Percentiles rank a stretch among this genome's conserved stretches.
Evolutionary conservation across 2,113 vertebrate species (phyloP).

Genomic region (Edolisoma coerulescens): DNA sequence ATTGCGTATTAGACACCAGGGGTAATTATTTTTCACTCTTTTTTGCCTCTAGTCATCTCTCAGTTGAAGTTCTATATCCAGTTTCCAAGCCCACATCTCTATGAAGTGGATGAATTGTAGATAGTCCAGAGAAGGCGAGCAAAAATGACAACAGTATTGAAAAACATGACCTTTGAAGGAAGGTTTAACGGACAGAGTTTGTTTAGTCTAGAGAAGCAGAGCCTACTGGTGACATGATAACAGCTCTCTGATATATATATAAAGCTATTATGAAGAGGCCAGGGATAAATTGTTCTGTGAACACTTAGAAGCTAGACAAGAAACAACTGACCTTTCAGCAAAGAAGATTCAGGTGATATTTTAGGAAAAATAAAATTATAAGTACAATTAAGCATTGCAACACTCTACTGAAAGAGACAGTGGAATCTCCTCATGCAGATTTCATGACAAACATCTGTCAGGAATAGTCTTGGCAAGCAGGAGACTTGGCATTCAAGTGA

Average conservation of each 20-base stretch:
- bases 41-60: not conserved
- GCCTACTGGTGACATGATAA: not conserved
- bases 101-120: not conserved
- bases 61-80: not conserved
- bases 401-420: not conserved
- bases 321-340: not conserved
- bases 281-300: not conserved
- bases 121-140: not conserved
- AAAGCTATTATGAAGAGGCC: not conserved
- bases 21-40: not conserved
- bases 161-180: not conserved
- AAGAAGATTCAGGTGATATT: conserved; percentile 7
- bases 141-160: not conserved
- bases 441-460: not conserved
- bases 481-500: not conserved
- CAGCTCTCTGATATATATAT: not conserved
- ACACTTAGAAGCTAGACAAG: not conserved
- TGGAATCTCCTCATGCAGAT: not conserved
- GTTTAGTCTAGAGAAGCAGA: conserved; percentile 28
- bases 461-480: not conserved
- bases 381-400: not conserved
- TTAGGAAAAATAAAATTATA: not conserved
- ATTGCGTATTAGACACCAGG: not conserved
- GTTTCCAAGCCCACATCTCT: not conserved
- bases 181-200: not conserved